Percentiles rank a stretch among this genome's conserved stretches.
Conservation (phyloP, 1,140 invertebrate species). For the Anagrus nilaparvatae region DNA sequence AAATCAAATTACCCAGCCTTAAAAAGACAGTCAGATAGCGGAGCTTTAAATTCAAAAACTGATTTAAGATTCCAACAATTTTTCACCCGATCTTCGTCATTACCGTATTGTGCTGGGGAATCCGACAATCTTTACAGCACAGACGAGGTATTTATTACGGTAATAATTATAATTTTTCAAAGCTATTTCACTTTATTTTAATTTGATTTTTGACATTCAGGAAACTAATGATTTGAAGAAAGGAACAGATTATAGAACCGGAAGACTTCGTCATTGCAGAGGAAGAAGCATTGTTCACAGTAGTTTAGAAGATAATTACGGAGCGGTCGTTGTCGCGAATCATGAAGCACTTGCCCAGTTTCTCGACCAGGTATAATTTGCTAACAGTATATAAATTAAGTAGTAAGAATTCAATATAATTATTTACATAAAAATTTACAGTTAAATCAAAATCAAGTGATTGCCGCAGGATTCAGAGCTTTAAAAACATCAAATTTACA, state of each 20-base stretch:
- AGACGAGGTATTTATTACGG: constrained; percentile 32
- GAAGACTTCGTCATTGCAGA: constrained; percentile 60
- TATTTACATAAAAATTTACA: constrained; percentile 26
- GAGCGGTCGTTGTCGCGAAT: constrained; percentile 78
- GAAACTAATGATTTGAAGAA: constrained; percentile 44
- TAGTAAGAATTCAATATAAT: neutral
- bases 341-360: constrained; percentile 77
- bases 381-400: neutral
- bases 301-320: constrained; percentile 78
- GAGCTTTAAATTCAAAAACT: constrained; percentile 28
- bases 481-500: constrained; percentile 61
- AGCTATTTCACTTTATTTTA: constrained; percentile 4
- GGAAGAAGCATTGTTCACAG: constrained; percentile 68
- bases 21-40: constrained; percentile 43
- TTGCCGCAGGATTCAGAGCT: constrained; percentile 53
- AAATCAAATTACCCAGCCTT: constrained; percentile 23
- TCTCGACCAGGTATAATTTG: constrained; percentile 60
- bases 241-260: constrained; percentile 34
- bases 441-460: constrained; percentile 57
- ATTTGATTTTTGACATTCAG: constrained; percentile 37
- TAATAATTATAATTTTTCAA: neutral
- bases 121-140: constrained; percentile 65
- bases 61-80: constrained; percentile 36
- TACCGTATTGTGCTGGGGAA: constrained; percentile 71
- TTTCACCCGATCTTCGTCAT: constrained; percentile 48